Conservation (phyloP, 2,113 vertebrate species). For the Urocynchramus pylzowi region DNA sequence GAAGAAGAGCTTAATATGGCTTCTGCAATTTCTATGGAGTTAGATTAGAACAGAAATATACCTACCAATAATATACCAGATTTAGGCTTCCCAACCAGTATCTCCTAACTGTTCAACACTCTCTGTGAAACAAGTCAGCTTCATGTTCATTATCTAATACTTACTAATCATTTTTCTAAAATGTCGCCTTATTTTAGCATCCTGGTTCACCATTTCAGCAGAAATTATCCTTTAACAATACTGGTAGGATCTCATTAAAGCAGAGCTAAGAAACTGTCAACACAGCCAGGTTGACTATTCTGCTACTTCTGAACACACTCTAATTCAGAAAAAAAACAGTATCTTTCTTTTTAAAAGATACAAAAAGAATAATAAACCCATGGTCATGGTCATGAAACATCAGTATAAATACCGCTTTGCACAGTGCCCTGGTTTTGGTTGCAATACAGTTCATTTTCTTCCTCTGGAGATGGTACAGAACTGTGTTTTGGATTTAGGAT, state of each 20-base stretch:
- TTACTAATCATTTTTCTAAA: not conserved
- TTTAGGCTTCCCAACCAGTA: constrained; percentile 12
- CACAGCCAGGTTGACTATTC: not conserved
- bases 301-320: not conserved
- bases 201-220: not conserved
- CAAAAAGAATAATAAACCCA: not conserved
- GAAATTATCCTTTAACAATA: not conserved
- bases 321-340: not conserved
- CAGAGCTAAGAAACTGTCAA: not conserved
- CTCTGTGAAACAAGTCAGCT: not conserved
- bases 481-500: not conserved
- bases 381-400: not conserved
- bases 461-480: not conserved
- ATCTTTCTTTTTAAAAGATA: not conserved
- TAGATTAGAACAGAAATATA: constrained; percentile 67
- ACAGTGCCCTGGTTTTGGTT: not conserved
- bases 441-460: not conserved
- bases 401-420: not conserved
- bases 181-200: not conserved
- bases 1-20: constrained; percentile 56
- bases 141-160: not conserved
- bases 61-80: constrained; percentile 48
- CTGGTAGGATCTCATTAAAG: not conserved
- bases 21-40: constrained; percentile 55
- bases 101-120: not conserved